phyloP scores from a whole-genome alignment of 1,140 invertebrate species.

The Agrilus planipennis region DNA sequence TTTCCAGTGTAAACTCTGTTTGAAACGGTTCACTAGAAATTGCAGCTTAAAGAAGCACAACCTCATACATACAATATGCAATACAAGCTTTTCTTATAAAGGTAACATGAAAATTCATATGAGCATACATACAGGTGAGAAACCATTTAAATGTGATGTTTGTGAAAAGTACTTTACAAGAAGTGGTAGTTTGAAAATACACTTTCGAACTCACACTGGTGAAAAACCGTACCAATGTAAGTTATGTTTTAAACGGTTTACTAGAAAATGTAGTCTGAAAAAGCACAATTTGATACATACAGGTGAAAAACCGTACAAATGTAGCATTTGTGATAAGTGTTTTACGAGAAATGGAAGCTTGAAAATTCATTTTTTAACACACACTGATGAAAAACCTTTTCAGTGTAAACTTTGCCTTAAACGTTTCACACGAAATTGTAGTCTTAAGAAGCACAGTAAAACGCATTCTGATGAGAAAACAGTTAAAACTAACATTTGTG shows the following conservation, averaged over 20 bases:
- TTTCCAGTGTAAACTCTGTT: neutral
- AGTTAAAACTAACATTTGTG: slow-evolving; percentile 4
- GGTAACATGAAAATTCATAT: slow-evolving; percentile 4
- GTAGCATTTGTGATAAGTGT: neutral
- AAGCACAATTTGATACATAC: slow-evolving; percentile 2
- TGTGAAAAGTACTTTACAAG: neutral
- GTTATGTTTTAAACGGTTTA: neutral
- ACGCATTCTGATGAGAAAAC: neutral
- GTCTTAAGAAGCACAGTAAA: slow-evolving; percentile 2
- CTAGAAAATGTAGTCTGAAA: neutral
- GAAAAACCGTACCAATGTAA: slow-evolving; percentile 3
- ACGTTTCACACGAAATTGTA: slow-evolving; percentile 1
- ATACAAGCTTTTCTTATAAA: neutral
- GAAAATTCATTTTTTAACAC: slow-evolving; percentile 1
- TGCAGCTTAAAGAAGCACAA: neutral
- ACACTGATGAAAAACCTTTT: slow-evolving; percentile 6
- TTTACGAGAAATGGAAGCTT: neutral
- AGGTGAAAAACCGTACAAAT: slow-evolving; percentile 5
- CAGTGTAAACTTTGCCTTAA: slow-evolving; percentile 1
- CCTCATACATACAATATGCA: neutral
- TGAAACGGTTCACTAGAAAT: neutral
- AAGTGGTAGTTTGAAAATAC: slow-evolving; percentile 1
- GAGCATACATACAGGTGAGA: slow-evolving; percentile 4
- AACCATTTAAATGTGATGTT: neutral
- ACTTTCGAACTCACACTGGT: slow-evolving; percentile 1